Conservation (phyloP, 2,888 invertebrate genomes). For the Crossocerus cetratus region DNA sequence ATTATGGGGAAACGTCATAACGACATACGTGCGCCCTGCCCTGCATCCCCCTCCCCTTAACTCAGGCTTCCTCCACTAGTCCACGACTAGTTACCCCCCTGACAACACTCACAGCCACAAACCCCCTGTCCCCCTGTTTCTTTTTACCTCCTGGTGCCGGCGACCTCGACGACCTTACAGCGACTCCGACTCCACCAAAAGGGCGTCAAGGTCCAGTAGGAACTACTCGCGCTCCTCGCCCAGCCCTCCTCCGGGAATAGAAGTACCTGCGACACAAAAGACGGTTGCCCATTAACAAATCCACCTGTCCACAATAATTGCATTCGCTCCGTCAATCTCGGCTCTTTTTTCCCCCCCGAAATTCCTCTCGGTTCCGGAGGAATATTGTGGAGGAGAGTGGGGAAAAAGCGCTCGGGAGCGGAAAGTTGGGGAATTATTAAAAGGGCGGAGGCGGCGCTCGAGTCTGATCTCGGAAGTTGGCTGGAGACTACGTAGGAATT, state of each 20-base stretch:
- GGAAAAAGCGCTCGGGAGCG: too few relatives aligned
- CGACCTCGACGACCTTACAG: slow-evolving; percentile 91
- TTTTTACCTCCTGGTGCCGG: slow-evolving; percentile 84
- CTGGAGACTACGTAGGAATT: slow-evolving; percentile 4
- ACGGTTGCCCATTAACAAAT: too few relatives aligned
- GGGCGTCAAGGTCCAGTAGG: slow-evolving; percentile 91
- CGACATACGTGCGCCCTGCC: slow-evolving; percentile 17
- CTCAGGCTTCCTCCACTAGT: neutral
- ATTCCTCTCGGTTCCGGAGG: too few relatives aligned
- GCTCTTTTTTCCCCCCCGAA: too few relatives aligned
- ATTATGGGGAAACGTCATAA: slow-evolving; percentile 39
- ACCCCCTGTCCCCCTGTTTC: neutral
- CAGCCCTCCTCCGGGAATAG: slow-evolving; percentile 93
- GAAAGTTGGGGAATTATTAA: too few relatives aligned
- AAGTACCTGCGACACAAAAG: slow-evolving; percentile 81
- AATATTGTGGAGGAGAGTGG: too few relatives aligned
- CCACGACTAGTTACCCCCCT: too few relatives aligned
- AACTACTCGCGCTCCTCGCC: slow-evolving; percentile 91
- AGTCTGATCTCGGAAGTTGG: neutral
- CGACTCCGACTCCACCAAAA: slow-evolving; percentile 91
- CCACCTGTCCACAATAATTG: too few relatives aligned
- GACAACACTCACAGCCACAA: too few relatives aligned
- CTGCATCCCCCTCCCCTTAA: neutral
- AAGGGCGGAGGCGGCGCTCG: too few relatives aligned
- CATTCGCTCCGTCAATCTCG: too few relatives aligned